phyloP scores from a whole-genome alignment of 2,888 invertebrate species.

The Prostheceraeus crozeri region DNA sequence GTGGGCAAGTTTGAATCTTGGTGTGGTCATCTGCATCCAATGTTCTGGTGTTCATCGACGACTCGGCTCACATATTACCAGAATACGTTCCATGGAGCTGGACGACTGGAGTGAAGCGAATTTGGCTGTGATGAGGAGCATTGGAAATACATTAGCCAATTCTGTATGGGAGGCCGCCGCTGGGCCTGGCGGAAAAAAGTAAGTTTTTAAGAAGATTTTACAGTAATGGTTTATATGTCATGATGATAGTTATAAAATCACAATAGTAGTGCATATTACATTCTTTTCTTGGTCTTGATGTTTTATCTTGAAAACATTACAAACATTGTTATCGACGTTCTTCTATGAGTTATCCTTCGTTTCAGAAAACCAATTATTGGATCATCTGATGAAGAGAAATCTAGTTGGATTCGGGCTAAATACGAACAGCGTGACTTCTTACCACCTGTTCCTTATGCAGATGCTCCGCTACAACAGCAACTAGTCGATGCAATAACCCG shows the following conservation, averaged over 20 bases:
- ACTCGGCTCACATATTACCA: conserved; percentile 88
- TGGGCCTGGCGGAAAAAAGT: too few species aligned
- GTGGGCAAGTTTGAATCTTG: conserved; percentile 94
- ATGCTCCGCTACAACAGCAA: conserved; percentile 63
- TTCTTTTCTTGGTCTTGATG: too few species aligned
- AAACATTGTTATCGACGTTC: too few species aligned
- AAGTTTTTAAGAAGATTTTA: too few species aligned
- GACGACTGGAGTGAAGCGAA: conserved; percentile 74
- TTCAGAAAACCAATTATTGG: conserved; percentile 32
- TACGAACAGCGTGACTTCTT: conserved; percentile 86
- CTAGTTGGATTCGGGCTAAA: conserved; percentile 84
- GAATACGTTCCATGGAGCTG: conserved; percentile 82
- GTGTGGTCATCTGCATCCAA: conserved; percentile 88
- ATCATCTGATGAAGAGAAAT: conserved; percentile 71
- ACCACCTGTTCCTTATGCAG: conserved; percentile 61
- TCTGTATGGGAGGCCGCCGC: conserved; percentile 75
- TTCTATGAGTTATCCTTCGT: not conserved
- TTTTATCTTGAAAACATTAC: too few species aligned
- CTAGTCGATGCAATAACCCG: conserved; percentile 57
- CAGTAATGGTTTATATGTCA: too few species aligned
- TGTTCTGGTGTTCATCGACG: conserved; percentile 93
- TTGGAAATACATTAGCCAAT: conserved; percentile 81
- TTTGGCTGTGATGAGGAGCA: conserved; percentile 66
- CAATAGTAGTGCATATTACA: too few species aligned
- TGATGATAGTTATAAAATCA: too few species aligned